Evolutionary conservation across 2,888 invertebrate genomes (phyloP).

Genomic region (Chymomyza fuscimana): DNA sequence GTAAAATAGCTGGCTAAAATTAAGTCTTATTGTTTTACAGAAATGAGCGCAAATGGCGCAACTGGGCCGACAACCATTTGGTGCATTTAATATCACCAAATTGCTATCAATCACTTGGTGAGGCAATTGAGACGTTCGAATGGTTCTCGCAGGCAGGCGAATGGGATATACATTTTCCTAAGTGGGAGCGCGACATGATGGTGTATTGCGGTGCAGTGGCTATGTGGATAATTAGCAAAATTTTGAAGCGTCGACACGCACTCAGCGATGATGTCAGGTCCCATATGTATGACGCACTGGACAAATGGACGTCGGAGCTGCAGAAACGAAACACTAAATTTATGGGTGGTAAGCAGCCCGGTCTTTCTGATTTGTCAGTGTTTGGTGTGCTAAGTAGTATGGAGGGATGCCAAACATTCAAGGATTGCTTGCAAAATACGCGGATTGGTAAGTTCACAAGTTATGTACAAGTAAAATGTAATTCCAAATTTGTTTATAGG

Average conservation of each 20-base stretch:
- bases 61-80: constrained; percentile 94
- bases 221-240: constrained; percentile 95
- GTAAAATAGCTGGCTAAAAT: not conserved
- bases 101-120: constrained; percentile 92
- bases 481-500: constrained; percentile 52
- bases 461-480: not conserved
- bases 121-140: constrained; percentile 94
- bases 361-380: constrained; percentile 94
- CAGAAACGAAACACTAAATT: constrained; percentile 86
- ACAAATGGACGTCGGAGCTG: constrained; percentile 88
- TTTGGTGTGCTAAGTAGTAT: constrained; percentile 95
- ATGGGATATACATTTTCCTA: constrained; percentile 93
- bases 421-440: constrained; percentile 88
- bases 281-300: constrained; percentile 93
- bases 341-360: constrained; percentile 92
- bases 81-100: constrained; percentile 98
- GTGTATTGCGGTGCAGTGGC: constrained; percentile 95
- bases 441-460: constrained; percentile 82
- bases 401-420: constrained; percentile 94
- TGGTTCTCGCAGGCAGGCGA: constrained; percentile 96
- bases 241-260: constrained; percentile 91
- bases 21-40: constrained; percentile 81
- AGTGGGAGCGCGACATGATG: constrained; percentile 91
- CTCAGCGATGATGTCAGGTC: constrained; percentile 93
- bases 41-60: constrained; percentile 95